Evolutionary conservation across 2,797 vertebrate genomes (phyloP).

Genomic region (Labeo calbasu): DNA sequence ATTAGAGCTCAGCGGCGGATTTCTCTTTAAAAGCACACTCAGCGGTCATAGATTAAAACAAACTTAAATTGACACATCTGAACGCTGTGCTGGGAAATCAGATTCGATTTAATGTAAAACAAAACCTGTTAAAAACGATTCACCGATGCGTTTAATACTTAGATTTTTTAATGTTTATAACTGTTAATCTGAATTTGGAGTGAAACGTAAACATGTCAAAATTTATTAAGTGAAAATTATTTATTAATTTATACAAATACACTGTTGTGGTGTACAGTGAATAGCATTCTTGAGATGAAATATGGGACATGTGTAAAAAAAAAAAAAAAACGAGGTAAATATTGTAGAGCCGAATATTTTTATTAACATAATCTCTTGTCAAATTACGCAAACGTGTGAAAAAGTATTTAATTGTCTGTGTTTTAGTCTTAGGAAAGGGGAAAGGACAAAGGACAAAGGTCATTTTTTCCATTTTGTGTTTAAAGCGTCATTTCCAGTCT

Average conservation of each 20-base stretch:
- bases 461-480: neutral
- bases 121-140: neutral
- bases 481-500: too few relatives aligned
- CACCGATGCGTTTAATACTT: neutral
- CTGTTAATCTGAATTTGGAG: neutral
- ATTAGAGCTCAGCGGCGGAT: conserved; percentile 53
- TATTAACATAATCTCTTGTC: neutral
- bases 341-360: neutral
- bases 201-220: too few relatives aligned
- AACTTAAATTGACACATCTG: conserved; percentile 30
- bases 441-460: too few relatives aligned
- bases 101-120: neutral
- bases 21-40: conserved; percentile 59
- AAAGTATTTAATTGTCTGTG: neutral
- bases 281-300: neutral
- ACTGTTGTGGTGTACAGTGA: neutral
- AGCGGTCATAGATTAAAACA: conserved; percentile 32
- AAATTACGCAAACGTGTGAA: neutral
- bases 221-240: neutral
- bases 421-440: neutral
- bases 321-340: neutral
- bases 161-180: neutral
- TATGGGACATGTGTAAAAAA: neutral
- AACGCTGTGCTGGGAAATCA: neutral
- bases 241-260: neutral